Evolutionary conservation across 2,113 vertebrate genomes (phyloP).

Genomic region (Halcyon senegalensis): DNA sequence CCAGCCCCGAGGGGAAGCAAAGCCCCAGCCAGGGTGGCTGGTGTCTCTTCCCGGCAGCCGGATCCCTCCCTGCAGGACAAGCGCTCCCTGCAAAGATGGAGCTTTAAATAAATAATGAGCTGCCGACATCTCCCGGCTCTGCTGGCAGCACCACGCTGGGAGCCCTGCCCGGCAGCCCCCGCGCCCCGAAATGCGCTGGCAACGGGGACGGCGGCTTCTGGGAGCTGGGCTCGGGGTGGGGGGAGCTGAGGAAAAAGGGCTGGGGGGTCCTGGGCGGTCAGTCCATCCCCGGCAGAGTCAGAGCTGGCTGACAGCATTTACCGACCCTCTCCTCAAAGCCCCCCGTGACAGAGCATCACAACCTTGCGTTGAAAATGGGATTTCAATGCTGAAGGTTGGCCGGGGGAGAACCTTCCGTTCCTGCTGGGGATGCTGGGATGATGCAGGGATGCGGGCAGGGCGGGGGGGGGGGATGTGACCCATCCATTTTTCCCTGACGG

Average conservation of each 20-base stretch:
- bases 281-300: neutral
- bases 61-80: neutral
- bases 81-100: neutral
- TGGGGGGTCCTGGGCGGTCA: neutral
- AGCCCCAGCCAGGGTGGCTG: neutral
- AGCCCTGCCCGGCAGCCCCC: neutral
- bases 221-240: neutral
- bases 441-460: neutral
- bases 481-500: neutral
- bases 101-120: conserved; percentile 37
- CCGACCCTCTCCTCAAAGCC: neutral
- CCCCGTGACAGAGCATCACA: neutral
- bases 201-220: neutral
- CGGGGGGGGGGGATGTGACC: neutral
- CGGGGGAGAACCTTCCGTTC: neutral
- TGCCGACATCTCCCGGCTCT: neutral
- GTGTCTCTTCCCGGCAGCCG: neutral
- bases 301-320: neutral
- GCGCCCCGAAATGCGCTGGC: neutral
- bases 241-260: neutral
- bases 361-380: neutral
- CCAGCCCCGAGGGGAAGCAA: neutral
- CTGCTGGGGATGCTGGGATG: neutral
- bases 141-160: neutral
- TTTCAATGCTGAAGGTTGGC: neutral